phyloP scores from a whole-genome alignment of 2,113 vertebrate species.

The Daubentonia madagascariensis region DNA sequence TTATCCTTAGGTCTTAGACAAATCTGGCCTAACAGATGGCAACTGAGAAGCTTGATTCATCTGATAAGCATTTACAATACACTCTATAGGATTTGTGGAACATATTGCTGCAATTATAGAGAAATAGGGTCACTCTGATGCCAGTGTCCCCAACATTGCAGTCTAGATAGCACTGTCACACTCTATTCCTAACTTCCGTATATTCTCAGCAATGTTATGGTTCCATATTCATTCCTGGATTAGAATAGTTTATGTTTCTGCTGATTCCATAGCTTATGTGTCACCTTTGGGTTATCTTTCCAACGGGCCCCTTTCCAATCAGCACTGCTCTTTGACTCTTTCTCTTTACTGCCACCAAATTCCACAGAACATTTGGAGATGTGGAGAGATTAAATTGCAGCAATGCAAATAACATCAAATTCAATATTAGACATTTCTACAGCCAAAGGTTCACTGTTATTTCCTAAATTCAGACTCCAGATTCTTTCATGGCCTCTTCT shows the following conservation, averaged over 20 bases:
- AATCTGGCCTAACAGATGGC: not conserved
- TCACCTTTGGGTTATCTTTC: not conserved
- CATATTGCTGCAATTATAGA: not conserved
- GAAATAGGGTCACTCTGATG: not conserved
- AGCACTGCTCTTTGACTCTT: not conserved
- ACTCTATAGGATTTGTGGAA: not conserved
- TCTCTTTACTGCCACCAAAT: not conserved
- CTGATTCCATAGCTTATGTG: not conserved
- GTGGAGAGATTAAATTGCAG: not conserved
- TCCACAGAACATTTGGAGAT: not conserved
- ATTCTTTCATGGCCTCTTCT: not conserved
- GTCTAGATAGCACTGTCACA: not conserved
- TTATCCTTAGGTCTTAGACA: not conserved
- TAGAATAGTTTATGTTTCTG: not conserved
- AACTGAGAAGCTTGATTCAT: not conserved
- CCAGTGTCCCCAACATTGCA: rapidly evolving
- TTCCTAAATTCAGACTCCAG: not conserved
- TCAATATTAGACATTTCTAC: not conserved
- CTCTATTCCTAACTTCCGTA: not conserved
- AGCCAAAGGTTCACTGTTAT: not conserved
- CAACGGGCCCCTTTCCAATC: not conserved
- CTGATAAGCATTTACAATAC: not conserved
- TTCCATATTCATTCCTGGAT: not conserved
- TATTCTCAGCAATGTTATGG: not conserved
- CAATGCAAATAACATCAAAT: not conserved